Conservation (phyloP, 30 jellyfish, hydroid and myxozoan species). For the Clytia hemisphaerica region DNA sequence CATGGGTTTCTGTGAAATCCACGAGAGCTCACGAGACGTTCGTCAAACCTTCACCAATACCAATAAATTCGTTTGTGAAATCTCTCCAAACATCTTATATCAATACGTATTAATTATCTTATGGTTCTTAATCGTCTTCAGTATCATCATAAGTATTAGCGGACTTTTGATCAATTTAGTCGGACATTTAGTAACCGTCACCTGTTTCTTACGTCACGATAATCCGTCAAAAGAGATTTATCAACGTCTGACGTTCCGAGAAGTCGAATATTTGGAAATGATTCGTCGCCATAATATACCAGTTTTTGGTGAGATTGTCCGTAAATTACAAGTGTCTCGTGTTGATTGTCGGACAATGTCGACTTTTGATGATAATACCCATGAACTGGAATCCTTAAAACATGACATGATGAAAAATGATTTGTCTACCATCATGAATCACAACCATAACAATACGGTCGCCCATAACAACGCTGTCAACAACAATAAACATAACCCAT, state of each 20-base stretch:
- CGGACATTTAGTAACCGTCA: constrained; percentile 32
- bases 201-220: constrained; percentile 35
- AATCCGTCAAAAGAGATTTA: constrained; percentile 36
- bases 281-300: constrained; percentile 39
- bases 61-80: constrained; percentile 23
- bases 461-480: too few species aligned
- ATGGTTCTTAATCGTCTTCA: constrained; percentile 35
- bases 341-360: constrained; percentile 6
- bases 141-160: constrained; percentile 25
- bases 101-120: constrained; percentile 30
- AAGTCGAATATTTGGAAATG: constrained; percentile 37
- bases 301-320: constrained; percentile 33
- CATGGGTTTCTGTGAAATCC: constrained; percentile 32
- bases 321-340: constrained; percentile 16
- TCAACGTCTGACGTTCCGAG: constrained; percentile 29
- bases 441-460: too few species aligned
- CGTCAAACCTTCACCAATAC: background rate
- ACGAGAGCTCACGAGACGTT: constrained; percentile 11
- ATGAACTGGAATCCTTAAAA: too few species aligned
- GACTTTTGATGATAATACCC: constrained; percentile 20
- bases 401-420: too few species aligned
- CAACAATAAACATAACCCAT: too few species aligned
- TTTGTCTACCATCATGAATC: too few species aligned
- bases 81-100: constrained; percentile 31
- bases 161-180: constrained; percentile 24